Evolutionary conservation across 2,888 invertebrate species (phyloP).

Genomic region (Agriopis leucophaearia): DNA sequence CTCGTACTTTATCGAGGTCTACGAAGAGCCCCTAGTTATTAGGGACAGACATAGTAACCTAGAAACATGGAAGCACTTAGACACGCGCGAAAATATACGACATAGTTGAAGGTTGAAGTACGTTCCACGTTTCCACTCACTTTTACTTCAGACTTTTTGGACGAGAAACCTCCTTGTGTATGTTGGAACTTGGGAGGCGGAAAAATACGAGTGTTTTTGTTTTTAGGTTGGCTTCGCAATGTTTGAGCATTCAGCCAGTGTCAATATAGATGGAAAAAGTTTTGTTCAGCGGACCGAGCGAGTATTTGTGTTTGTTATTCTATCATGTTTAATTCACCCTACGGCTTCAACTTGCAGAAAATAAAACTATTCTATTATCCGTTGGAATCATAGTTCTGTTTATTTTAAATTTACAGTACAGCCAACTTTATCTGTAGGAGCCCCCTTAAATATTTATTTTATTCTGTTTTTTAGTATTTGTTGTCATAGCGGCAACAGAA

Average conservation of each 20-base stretch:
- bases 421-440: no score
- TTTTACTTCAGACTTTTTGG: slow-evolving; percentile 1
- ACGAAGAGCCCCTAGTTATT: not conserved
- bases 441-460: no score
- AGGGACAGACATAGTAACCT: slow-evolving; percentile 19
- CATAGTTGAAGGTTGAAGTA: not conserved
- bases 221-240: slow-evolving; percentile 2
- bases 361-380: no score
- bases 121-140: not conserved
- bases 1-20: not conserved
- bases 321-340: no score
- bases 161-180: not conserved
- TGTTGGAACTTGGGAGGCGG: not conserved
- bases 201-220: slow-evolving; percentile 8
- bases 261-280: not conserved
- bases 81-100: slow-evolving; percentile 20
- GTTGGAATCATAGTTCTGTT: no score
- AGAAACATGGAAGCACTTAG: slow-evolving; percentile 26
- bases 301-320: not conserved
- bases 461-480: no score
- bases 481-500: no score
- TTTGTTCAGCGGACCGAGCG: not conserved
- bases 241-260: slow-evolving; percentile 1
- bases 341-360: no score
- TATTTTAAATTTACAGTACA: no score